Evolutionary conservation across 1,140 invertebrate genomes (phyloP), one percentile per base, ranked within the genome.

Genomic region (Orius insidiosus): DNA sequence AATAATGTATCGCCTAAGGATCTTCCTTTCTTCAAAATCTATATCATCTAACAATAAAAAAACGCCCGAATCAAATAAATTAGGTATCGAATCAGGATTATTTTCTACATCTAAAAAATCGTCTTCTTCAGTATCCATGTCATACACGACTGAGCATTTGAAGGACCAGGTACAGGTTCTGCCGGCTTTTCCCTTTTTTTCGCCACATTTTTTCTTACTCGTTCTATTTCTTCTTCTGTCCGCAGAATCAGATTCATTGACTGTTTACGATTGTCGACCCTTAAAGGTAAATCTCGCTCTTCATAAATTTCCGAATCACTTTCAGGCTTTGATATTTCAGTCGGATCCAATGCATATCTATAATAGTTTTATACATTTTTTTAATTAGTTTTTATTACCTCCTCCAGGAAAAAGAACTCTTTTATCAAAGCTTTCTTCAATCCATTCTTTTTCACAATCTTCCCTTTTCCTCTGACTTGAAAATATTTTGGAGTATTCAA

Each of bases 401-500:
- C 55, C 74, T 70, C 83, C 83, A 87, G 79, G 77, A 18, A 84
- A 60, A 47, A 72, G 63, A 57, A 72, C 74, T 49, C 73, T 71
- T 40, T 71, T 58, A 40, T 58, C 62, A 58, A 73, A 63, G 56
- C 77, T 84, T 43, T 79, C 72, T 46, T 72, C 66, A 42, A 92
- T 68, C 86, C 86, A 93, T 16, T 76, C 63, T 53, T 76, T 76
- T 11, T 76, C 1, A 86, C 78, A 55, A 85, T 61, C 70, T 74
- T 13, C 71, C 78, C 55, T 68, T 68, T 2, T 13, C 71, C 74
- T 55, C 68, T 66, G 0, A 86, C 82, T 62, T 82, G 70, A 44
- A 73, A 70, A 58, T 79, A 85, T 60, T 92, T 92, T 9, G 86
- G 87, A 16, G 87, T 92, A 59, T 89, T 88, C 3, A 70, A 67